Conservation (phyloP, 2,797 vertebrate genomes). For the Bucorvus abyssinicus region DNA sequence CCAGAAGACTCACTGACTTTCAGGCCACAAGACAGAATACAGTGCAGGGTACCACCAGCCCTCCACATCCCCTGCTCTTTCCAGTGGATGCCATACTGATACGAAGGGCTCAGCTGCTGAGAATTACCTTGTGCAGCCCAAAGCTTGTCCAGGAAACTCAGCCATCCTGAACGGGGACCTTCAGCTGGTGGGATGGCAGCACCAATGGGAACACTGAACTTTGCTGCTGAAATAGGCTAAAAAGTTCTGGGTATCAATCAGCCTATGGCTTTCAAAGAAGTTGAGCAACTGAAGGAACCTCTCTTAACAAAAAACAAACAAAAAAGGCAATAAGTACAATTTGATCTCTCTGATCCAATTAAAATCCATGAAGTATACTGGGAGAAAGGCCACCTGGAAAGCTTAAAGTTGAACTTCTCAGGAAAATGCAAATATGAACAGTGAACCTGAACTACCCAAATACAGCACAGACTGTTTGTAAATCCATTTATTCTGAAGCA, state of each 20-base stretch:
- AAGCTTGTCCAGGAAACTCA: neutral
- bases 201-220: neutral
- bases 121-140: neutral
- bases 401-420: neutral
- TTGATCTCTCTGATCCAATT: neutral
- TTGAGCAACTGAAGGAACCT: neutral
- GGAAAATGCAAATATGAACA: neutral
- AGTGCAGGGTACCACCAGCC: rapidly evolving
- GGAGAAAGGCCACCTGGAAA: neutral
- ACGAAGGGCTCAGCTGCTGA: neutral
- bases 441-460: conserved; percentile 4
- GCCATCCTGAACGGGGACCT: neutral
- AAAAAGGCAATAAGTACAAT: neutral
- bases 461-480: conserved; percentile 14
- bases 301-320: neutral
- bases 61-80: neutral
- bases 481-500: conserved; percentile 16
- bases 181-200: neutral
- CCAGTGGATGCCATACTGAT: neutral
- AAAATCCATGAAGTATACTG: neutral
- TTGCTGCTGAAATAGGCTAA: neutral
- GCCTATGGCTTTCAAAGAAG: neutral
- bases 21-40: neutral
- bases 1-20: neutral
- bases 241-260: neutral